phyloP scores from a whole-genome alignment of 2,888 invertebrate species.

The Muscina levida region DNA sequence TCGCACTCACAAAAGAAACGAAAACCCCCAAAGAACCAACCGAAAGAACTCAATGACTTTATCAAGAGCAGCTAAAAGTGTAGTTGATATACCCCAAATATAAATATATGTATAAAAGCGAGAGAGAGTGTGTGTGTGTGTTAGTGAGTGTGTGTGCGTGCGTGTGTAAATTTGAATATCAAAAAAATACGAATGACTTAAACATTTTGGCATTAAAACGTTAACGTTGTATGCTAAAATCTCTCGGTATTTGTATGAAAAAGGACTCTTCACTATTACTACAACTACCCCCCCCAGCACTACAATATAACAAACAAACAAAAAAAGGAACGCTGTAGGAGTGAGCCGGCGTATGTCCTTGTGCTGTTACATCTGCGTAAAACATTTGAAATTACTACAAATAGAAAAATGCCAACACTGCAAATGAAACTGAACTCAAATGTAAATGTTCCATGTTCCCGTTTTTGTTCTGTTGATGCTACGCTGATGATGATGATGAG shows the following conservation, averaged over 20 bases:
- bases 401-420: not conserved
- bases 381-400: not conserved
- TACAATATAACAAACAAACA: too few species aligned
- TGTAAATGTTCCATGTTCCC: not conserved
- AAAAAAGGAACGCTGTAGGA: too few species aligned
- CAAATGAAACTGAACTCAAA: slow-evolving; percentile 18
- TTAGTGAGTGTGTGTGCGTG: slow-evolving; percentile 16
- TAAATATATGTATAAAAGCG: too few species aligned
- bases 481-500: not conserved
- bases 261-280: not conserved
- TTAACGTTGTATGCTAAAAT: slow-evolving; percentile 9
- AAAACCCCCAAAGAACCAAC: too few species aligned
- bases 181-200: too few species aligned
- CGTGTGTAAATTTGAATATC: slow-evolving; percentile 6
- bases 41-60: too few species aligned
- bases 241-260: slow-evolving; percentile 3
- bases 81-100: too few species aligned
- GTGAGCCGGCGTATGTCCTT: slow-evolving; percentile 21
- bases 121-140: slow-evolving; percentile 6
- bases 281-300: too few species aligned
- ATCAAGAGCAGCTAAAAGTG: too few species aligned
- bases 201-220: slow-evolving; percentile 1
- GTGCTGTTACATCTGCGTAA: slow-evolving; percentile 21
- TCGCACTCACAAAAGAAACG: too few species aligned
- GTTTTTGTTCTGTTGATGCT: not conserved